Evolutionary conservation across 2,113 vertebrate species (phyloP), one percentile per base, ranked within the genome.

Genomic region (Orycteropus afer): DNA sequence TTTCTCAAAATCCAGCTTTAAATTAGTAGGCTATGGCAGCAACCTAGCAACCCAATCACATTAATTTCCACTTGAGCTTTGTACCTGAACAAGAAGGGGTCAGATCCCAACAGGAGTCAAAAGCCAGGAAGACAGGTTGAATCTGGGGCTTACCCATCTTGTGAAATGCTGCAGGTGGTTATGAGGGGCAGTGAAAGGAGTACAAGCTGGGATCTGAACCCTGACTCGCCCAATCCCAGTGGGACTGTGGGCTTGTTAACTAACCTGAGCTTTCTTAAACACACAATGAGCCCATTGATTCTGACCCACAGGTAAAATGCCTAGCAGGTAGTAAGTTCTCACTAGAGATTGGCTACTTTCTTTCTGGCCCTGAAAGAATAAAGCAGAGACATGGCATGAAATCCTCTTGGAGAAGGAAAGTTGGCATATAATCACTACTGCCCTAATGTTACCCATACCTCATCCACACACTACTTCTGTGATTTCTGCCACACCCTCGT

Each of bases 1-100:
- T 95, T 86, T 95, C 71, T 90, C 92, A 95, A 92, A 95, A 92
- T 53, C 88, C 89, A 89, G 74, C 49, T 88, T 95, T 97, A 97
- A 92, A 94, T 93, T 96, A 96, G 86, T 93, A 80, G 61, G 40
- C 82, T 91, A 67, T 32, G 45, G 63, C 14, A 61, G 76, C 95
- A 96, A 71, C 87, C 91, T 94, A 96, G 81, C 94, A 96, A 96
- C 93, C 78, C 61, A 93, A 84, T 42, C 74, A 59, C 45, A 76
- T 55, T 76, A 59, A 40, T 73, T 86, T 90, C 82, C 71, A 77
- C 57, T 79, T 92, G 51, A 95, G 57, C 61, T 67, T 71, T 45
- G 45, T 61, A 86, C 86, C 79, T 77, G 77, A 83, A 69, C 25
- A 79, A 88, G 55, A 74, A 15, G 17, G 4, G 51, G 59, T 78